Percentiles rank a stretch among this genome's conserved stretches.
Evolutionary conservation across 1,140 invertebrate genomes (phyloP).

Genomic region (Diachasma alloeum): DNA sequence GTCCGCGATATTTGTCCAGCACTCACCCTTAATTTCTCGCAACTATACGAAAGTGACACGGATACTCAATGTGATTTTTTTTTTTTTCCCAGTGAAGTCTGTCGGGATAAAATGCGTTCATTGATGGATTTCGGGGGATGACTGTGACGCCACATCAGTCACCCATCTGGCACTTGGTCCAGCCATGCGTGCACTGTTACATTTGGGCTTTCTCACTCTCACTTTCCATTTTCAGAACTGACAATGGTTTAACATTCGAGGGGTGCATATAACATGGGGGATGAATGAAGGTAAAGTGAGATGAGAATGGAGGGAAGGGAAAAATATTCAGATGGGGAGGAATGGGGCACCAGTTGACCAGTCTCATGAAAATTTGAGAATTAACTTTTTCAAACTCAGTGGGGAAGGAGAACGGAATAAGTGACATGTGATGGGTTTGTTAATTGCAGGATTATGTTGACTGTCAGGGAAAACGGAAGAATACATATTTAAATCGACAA

Average conservation of each 20-base stretch:
- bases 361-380: conserved; percentile 18
- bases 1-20: background rate
- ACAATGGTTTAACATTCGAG: conserved; percentile 33
- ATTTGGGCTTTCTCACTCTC: conserved; percentile 36
- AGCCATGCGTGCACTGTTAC: conserved; percentile 54
- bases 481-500: no score
- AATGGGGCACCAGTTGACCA: conserved; percentile 40
- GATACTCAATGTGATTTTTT: conserved; percentile 5
- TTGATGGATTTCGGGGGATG: conserved; percentile 21
- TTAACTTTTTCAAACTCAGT: background rate
- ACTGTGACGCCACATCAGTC: conserved; percentile 61
- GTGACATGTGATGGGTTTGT: background rate
- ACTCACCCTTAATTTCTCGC: background rate
- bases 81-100: background rate
- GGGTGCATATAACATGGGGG: conserved; percentile 7
- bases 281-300: conserved; percentile 20
- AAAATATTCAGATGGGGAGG: conserved; percentile 45
- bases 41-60: background rate
- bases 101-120: background rate
- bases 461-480: no score
- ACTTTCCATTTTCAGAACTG: conserved; percentile 20
- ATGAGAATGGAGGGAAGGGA: conserved; percentile 30
- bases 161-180: conserved; percentile 64
- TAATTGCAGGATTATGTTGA: no score
- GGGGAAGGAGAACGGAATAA: conserved; percentile 32